Evolutionary conservation across 2,888 invertebrate species (phyloP).

Genomic region (Alloscopus bannaensis): DNA sequence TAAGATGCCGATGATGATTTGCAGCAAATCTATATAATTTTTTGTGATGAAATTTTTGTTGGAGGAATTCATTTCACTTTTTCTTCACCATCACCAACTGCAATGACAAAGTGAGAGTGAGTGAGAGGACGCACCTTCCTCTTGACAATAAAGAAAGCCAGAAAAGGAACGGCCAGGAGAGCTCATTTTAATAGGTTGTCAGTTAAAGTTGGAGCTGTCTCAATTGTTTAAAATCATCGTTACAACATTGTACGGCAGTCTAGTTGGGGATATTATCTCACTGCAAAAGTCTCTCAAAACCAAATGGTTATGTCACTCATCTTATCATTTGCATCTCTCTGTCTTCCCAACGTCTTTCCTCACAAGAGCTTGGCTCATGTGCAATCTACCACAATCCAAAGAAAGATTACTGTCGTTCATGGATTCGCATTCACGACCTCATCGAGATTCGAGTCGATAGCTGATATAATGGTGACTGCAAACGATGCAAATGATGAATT

Average conservation of each 20-base stretch:
- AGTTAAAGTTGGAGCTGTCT: constrained; percentile 52
- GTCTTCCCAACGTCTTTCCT: background rate
- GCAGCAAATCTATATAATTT: too few species aligned
- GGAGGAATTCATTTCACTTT: too few species aligned
- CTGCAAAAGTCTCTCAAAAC: too few species aligned
- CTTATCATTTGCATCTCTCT: background rate
- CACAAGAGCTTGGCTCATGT: too few species aligned
- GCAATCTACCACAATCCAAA: too few species aligned
- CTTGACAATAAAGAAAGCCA: constrained; percentile 40
- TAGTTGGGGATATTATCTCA: too few species aligned
- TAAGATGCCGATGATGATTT: too few species aligned
- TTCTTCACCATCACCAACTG: too few species aligned
- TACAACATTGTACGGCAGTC: too few species aligned
- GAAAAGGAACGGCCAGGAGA: constrained; percentile 46
- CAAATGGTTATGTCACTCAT: background rate
- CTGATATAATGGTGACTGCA: background rate
- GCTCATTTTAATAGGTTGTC: constrained; percentile 51
- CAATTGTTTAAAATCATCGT: constrained; percentile 48
- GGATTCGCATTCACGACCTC: background rate
- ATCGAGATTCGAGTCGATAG: background rate
- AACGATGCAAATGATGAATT: constrained; percentile 10
- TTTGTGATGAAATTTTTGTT: too few species aligned
- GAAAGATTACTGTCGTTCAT: too few species aligned
- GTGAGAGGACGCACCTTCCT: constrained; percentile 31
- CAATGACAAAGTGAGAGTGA: constrained; percentile 45